Evolutionary conservation across 2,113 vertebrate genomes (phyloP).

Genomic region (Rhea pennata): DNA sequence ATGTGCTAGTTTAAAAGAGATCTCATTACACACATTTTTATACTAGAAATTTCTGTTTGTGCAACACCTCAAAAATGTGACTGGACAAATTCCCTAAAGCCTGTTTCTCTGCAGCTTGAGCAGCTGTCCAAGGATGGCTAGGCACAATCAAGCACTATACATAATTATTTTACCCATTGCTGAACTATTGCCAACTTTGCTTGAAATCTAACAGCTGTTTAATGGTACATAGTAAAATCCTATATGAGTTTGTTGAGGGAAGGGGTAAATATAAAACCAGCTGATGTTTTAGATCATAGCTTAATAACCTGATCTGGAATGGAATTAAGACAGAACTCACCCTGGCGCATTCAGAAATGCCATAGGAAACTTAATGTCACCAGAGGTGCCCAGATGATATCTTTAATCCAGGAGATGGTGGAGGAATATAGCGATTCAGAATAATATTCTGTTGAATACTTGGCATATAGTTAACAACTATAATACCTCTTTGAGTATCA

Average conservation of each 20-base stretch:
- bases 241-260: not conserved
- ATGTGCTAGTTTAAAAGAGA: not conserved
- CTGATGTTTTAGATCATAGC: not conserved
- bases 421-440: not conserved
- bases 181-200: conserved; percentile 22
- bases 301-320: not conserved
- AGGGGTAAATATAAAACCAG: conserved; percentile 1
- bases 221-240: not conserved
- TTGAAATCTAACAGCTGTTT: conserved; percentile 46
- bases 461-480: not conserved
- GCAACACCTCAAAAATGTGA: not conserved
- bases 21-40: not conserved
- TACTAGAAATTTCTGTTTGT: not conserved
- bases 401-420: not conserved
- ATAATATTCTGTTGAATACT: not conserved
- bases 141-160: conserved; percentile 3
- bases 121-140: not conserved
- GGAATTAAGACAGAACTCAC: not conserved
- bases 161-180: conserved; percentile 31
- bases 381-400: not conserved
- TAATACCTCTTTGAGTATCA: not conserved
- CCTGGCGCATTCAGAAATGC: not conserved
- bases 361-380: not conserved
- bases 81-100: conserved; percentile 11
- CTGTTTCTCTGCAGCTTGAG: not conserved